Conservation (phyloP, 1,140 invertebrate genomes). For the Samia ricini region DNA sequence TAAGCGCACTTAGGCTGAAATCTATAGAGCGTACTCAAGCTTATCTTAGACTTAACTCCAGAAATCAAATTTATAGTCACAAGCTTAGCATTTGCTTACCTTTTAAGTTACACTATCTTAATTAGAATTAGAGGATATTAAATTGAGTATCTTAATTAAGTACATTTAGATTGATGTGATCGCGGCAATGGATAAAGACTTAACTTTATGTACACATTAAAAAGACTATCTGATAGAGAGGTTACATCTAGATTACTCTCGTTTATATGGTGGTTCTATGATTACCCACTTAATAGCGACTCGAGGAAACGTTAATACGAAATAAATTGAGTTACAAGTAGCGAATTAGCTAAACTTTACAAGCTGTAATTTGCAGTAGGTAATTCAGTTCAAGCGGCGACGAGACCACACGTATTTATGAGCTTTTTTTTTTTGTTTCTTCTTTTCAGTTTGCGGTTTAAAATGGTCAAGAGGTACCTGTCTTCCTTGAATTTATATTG, state of each 20-base stretch:
- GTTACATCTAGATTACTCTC: not conserved
- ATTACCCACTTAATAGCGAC: not conserved
- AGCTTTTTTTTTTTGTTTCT: not conserved
- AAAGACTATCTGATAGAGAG: not conserved
- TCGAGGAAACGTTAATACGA: not conserved
- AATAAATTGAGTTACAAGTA: not conserved
- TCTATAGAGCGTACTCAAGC: too few species aligned
- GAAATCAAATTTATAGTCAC: too few species aligned
- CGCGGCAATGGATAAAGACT: not conserved
- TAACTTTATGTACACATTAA: not conserved
- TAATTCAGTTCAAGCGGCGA: not conserved
- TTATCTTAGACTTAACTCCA: too few species aligned
- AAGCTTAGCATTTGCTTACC: too few species aligned
- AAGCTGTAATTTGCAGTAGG: not conserved
- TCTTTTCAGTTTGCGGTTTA: not conserved
- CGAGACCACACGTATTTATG: not conserved
- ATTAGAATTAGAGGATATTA: too few species aligned
- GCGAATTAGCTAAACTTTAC: not conserved
- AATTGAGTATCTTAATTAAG: too few species aligned
- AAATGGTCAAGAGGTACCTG: not conserved
- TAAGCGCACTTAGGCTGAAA: too few species aligned
- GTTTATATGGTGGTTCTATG: not conserved
- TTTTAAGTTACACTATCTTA: too few species aligned
- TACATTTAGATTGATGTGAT: too few species aligned
- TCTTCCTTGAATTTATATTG: not conserved